Evolutionary conservation across 2,113 vertebrate genomes (phyloP).

Genomic region (Xiphorhynchus elegans): DNA sequence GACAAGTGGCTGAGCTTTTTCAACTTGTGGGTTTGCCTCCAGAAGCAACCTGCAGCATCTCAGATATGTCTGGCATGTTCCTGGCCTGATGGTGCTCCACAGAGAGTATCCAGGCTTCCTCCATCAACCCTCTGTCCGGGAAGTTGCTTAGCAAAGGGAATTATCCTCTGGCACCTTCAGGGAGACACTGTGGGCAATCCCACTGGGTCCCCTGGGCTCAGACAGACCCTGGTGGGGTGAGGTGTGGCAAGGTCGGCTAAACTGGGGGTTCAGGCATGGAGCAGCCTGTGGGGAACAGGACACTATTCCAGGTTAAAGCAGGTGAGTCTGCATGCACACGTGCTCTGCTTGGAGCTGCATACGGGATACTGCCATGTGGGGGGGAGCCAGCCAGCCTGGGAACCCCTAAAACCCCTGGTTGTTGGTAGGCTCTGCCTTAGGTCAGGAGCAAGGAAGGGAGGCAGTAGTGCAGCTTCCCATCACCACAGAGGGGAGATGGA

Average conservation of each 20-base stretch:
- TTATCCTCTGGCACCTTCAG: not conserved
- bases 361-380: fast-evolving
- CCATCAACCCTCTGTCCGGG: fast-evolving
- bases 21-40: not conserved
- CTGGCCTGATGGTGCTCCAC: fast-evolving
- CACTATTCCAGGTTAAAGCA: fast-evolving
- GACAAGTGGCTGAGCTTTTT: not conserved
- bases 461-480: not conserved
- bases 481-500: not conserved
- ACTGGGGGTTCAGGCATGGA: fast-evolving
- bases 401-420: not conserved
- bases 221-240: not conserved
- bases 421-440: not conserved
- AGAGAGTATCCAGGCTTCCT: not conserved
- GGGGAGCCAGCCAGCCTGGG: not conserved
- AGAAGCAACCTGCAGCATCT: not conserved
- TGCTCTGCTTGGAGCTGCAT: not conserved
- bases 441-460: not conserved
- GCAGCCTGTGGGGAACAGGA: not conserved
- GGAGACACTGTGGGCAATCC: fast-evolving
- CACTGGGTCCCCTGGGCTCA: fast-evolving
- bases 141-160: not conserved
- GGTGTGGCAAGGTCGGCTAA: fast-evolving
- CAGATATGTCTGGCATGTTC: fast-evolving
- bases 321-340: fast-evolving